Base-by-base conservation (phyloP, 2,797 vertebrate species). In the Glyptemys insculpta region DNA sequence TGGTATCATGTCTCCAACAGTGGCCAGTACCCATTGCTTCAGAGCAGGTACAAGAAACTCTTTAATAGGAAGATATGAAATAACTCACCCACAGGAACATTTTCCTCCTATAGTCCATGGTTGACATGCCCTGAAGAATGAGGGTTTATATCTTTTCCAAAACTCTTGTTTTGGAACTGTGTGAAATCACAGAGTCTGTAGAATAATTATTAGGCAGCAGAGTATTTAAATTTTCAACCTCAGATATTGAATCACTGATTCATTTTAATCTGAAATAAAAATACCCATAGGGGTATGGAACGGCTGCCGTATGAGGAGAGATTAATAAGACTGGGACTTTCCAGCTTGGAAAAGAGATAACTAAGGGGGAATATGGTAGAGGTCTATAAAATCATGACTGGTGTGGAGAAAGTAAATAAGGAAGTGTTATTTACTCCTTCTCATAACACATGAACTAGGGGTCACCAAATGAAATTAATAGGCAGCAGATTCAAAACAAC, bases 211-310 rank as follows among this genome's bases (percentile, higher is more conserved):
- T 92, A 96, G 96, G 96, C 94, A 89, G 81, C 68, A 54, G 54
- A 89, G 44, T 96, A 92, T 96, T 97, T 96, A 90, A 96, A 86
- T 93, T 96, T 95, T 95, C 92, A 95, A 85, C 68, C 94, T 95
- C 23, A 41, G 92, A 89, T 95, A 90, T 87, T 95, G 94, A 97
- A 95, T 94, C 83, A 83, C 52, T 65, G 87, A 86, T 94, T 87
- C 92, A 92, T 95, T 95, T 89, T 79, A 85, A 50, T 65, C 83
- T 3, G 31, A 96, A 93, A 88, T 78, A 59, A 29, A 85, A 87
- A 53, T 53, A 19, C 52, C 52, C 52, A 18, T 53, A 54, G 21
- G 19, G 21, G 21, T 9, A 54, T 54, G 53, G 21, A 23, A 54
- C 4, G 53, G 53, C 21, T 54, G 21, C 53, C 9, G 21, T 23